Base-by-base conservation (phyloP, 2,888 invertebrate genomes). In the Lasioglossum marginatum region DNA sequence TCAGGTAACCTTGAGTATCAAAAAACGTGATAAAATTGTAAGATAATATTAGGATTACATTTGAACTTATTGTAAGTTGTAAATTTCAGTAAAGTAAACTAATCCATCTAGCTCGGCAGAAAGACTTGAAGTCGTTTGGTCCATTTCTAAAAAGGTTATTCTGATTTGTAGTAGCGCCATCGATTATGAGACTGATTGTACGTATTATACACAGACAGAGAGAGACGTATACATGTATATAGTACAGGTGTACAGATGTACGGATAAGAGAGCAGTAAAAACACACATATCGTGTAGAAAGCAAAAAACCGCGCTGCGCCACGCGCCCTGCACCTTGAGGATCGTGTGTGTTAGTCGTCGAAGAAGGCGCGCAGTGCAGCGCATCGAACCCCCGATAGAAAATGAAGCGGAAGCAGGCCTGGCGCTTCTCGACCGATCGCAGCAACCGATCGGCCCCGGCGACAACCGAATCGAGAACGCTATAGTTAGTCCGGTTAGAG, bases 401-500 rank as follows among this genome's bases (percentile, higher is more conserved):
- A 14, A n/a, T 60, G 16, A 43, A 75, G 43, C 19, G 27, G 60
- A 63, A 63, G 57, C 71, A 72, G 71, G 43, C 45, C 27, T 52
- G 52, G 19, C 14, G 40, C 40, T 48, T 43, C 45, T 77, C 77
- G 77, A 31, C n/a, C 75, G 60, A 12, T 43, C 68, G 68, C 40
- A 8, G n/a, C 52, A 52, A 40, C 70, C 70, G 70, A 80, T 63
- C 72, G 45, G 60, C 52, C 60, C 23, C 77, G 80, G 74, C 77
- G 27, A 78, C 83, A 74, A 72, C 86, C 87, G 83, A 87, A 81
- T 87, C 82, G 83, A 81, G 75, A 52, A 87, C 81, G 87, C 77
- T 63, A 16, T 73, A 89, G 60, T 82, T 77, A 88, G 82, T 88
- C 6, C 85, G 86, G 87, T 90, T 91, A 92, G 88, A 92, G 88